Conservation (phyloP, 2,888 invertebrate genomes). For the Microctonus aethiopoides region DNA sequence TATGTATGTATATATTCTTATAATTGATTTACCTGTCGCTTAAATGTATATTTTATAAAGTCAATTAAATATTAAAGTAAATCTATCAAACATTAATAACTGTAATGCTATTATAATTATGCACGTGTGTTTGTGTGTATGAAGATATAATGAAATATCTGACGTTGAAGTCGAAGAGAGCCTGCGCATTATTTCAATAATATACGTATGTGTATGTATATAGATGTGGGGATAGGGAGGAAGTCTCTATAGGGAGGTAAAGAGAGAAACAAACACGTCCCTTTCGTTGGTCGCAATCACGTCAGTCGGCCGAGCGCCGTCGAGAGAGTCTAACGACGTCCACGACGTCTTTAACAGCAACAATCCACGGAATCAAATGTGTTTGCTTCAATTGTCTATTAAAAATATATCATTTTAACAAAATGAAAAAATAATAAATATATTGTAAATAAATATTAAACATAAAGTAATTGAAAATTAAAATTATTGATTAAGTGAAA, state of each 20-base stretch:
- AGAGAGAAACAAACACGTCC: neutral
- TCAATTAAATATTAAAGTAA: no score
- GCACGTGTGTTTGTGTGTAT: neutral
- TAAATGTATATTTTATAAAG: no score
- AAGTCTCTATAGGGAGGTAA: neutral
- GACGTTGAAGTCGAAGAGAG: neutral
- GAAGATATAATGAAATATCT: neutral
- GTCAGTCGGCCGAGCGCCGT: constrained; percentile 57
- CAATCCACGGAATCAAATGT: neutral
- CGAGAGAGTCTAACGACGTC: constrained; percentile 28
- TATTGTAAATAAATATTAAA: no score
- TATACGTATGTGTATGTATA: neutral
- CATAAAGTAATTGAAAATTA: no score
- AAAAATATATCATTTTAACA: no score
- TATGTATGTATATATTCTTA: no score
- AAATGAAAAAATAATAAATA: no score
- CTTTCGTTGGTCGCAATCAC: constrained; percentile 22
- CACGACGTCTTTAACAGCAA: neutral
- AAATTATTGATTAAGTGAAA: no score
- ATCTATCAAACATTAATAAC: neutral
- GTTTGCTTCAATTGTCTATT: neutral
- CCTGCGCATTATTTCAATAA: constrained; percentile 20
- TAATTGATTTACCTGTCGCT: no score
- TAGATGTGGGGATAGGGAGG: no score
- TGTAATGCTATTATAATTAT: neutral